Conservation (phyloP, 2,888 invertebrate genomes). For the Andrena dorsata region DNA sequence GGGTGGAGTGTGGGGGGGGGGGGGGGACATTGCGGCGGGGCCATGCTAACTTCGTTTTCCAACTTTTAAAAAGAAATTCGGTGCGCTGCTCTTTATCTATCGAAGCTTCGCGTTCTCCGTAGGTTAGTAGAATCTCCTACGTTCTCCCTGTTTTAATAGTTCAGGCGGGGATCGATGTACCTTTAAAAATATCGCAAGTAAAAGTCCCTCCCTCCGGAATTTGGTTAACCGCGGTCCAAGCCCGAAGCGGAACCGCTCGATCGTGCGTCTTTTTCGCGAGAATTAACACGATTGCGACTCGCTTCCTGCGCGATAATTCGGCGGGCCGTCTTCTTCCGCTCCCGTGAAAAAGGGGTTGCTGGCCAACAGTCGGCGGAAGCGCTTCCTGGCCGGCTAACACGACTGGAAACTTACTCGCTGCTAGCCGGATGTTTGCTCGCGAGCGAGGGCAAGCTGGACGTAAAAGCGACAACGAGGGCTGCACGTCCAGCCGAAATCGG, state of each 20-base stretch:
- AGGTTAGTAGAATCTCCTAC: no score
- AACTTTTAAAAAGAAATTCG: slow-evolving; percentile 11
- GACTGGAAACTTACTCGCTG: slow-evolving; percentile 60
- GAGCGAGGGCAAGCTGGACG: slow-evolving; percentile 54
- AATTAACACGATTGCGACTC: neutral
- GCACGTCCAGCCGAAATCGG: slow-evolving; percentile 66
- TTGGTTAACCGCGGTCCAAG: neutral
- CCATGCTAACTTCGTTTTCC: slow-evolving; percentile 10
- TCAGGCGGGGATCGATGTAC: neutral
- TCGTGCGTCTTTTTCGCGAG: neutral
- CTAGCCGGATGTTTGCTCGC: slow-evolving; percentile 64
- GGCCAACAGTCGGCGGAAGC: slow-evolving; percentile 34
- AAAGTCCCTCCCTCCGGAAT: no score
- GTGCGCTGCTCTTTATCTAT: neutral
- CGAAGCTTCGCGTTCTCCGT: neutral
- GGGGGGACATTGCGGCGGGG: neutral
- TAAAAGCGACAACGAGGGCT: slow-evolving; percentile 56
- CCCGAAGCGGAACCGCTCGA: neutral
- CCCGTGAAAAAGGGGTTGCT: neutral
- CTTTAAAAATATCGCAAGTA: neutral
- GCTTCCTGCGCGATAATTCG: slow-evolving; percentile 44
- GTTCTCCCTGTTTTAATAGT: no score
- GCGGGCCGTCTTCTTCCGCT: slow-evolving; percentile 14
- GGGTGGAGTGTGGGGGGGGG: no score
- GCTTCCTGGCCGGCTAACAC: slow-evolving; percentile 49